Evolutionary conservation across 2,113 vertebrate species (phyloP).

Genomic region (Eidolon helvum): DNA sequence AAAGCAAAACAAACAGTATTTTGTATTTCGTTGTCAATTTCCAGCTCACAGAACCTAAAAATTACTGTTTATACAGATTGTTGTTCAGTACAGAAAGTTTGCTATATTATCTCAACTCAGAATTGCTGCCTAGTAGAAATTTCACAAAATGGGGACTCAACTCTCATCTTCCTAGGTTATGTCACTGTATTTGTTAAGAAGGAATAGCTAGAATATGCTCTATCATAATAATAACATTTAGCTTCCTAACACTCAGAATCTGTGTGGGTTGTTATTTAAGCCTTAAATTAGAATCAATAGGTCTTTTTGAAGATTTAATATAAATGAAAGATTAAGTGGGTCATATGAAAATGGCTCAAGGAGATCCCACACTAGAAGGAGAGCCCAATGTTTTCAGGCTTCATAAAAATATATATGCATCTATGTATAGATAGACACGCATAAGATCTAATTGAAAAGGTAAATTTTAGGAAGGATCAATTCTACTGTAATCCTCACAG

Average conservation of each 20-base stretch:
- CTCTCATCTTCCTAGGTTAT: background rate
- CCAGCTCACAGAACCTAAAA: background rate
- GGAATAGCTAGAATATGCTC: background rate
- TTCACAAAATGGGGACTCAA: background rate
- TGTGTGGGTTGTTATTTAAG: background rate
- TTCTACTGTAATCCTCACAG: background rate
- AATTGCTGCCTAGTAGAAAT: background rate
- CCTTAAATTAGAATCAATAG: background rate
- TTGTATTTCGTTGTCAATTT: constrained; percentile 39
- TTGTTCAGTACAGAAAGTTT: background rate
- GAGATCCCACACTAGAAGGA: background rate
- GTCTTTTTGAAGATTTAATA: background rate
- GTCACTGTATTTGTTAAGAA: background rate
- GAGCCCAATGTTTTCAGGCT: background rate
- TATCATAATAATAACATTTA: background rate
- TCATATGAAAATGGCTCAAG: background rate
- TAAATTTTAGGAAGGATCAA: background rate
- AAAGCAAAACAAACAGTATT: background rate
- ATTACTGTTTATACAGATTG: constrained; percentile 1
- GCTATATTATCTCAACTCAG: background rate
- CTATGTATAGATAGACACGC: no score
- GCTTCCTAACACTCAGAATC: constrained; percentile 8
- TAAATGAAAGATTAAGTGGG: constrained; percentile 27
- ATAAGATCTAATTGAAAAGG: background rate
- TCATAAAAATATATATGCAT: background rate